Base-by-base conservation (phyloP, 1,140 invertebrate species). In the Apocrypta bakeri region DNA sequence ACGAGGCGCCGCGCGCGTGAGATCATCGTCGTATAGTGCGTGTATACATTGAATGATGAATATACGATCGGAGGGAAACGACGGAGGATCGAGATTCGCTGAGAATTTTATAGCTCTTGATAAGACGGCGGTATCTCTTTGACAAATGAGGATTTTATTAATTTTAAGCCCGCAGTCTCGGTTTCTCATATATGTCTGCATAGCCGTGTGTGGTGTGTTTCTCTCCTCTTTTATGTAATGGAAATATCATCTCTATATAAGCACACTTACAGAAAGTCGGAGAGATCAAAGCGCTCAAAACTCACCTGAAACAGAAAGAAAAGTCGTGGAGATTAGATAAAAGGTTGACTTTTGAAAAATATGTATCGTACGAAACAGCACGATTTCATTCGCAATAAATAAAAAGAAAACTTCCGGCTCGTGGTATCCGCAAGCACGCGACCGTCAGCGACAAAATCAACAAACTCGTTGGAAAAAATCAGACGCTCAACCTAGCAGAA, bases 231-330 rank as follows among this genome's bases (percentile, higher is more conserved):
- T 56, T 56, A 56, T n/a, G 48, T 56, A 56, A 56, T n/a, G 48
- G 17, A 56, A 37, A 37, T 37, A 37, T 37, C 33, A 9, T 37
- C 33, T 2, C 3, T 37, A 37, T 56, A 56, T 56, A 48, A 1
- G 7, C 2, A 56, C 48, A 56, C 48, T 56, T n/a, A 56, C 48
- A 17, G 4, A 4, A 2, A 17, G 48, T 21, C 40, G 21, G 17
- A 21, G 17, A 21, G 17, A 56, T 56, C 48, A 66, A 66, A 66
- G 31, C 68, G 12, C 21, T 33, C 29, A 6, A 71, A 66, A 37
- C 33, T 72, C 21, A 72, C 29, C 69, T 72, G 69, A 12, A 72
- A 31, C 69, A 37, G 40, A 31, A 63, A 33, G 24, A 73, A 33
- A 73, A 61, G 17, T 42, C 42, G 25, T 21, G 1, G 4, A 29